Evolutionary conservation across 2,113 vertebrate species (phyloP).

Genomic region (Scolopax mira): DNA sequence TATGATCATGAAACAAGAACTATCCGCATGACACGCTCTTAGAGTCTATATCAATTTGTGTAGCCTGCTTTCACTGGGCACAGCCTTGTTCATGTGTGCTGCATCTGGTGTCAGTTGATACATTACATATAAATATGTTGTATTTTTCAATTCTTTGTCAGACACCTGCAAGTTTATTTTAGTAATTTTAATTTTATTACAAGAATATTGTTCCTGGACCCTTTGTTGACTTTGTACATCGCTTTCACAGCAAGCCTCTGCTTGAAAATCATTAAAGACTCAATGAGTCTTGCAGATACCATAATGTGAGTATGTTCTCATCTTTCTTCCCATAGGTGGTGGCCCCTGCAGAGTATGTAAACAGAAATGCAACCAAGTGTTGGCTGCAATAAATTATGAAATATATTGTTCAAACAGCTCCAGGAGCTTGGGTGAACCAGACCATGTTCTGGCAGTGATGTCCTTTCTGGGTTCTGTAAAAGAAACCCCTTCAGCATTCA

Average conservation of each 20-base stretch:
- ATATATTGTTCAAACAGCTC: not conserved
- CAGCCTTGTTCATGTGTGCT: not conserved
- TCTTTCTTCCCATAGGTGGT: slow-evolving; percentile 60
- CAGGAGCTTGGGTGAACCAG: not conserved
- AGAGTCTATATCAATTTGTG: not conserved
- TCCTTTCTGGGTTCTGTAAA: not conserved
- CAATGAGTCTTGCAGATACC: slow-evolving; percentile 66
- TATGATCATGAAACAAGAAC: not conserved
- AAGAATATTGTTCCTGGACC: slow-evolving; percentile 5
- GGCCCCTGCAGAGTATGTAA: slow-evolving; percentile 47
- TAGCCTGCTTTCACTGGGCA: not conserved
- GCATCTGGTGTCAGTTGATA: slow-evolving; percentile 26
- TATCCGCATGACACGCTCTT: not conserved
- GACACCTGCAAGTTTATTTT: slow-evolving; percentile 60
- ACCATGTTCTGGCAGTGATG: not conserved
- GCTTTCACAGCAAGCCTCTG: slow-evolving; percentile 40
- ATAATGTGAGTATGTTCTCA: slow-evolving; percentile 52
- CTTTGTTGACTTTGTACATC: slow-evolving; percentile 22
- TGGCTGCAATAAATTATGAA: not conserved
- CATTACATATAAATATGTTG: not conserved
- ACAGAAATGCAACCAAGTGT: not conserved
- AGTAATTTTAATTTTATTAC: slow-evolving; percentile 69
- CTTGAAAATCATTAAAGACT: slow-evolving; percentile 70
- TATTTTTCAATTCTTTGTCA: slow-evolving; percentile 54
- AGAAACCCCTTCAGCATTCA: not conserved